Conservation (phyloP, 2,113 vertebrate genomes). For the Connochaetes taurinus region DNA sequence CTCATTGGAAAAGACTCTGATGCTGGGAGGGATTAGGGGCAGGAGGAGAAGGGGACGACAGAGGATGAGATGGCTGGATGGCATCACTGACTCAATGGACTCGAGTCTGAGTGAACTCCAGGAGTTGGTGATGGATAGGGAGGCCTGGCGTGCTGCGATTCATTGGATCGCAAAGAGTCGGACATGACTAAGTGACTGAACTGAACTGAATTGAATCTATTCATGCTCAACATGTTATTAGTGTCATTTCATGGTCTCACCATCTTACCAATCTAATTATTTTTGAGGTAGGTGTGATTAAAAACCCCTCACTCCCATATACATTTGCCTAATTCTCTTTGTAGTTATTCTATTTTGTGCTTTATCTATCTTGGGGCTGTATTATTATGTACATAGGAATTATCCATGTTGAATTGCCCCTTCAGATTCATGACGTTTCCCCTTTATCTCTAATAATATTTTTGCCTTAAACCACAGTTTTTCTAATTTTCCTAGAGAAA, state of each 20-base stretch:
- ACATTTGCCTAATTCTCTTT: neutral
- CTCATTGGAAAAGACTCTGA: too few relatives aligned
- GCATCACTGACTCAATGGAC: fast-evolving
- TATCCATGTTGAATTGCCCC: neutral
- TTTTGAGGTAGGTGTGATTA: neutral
- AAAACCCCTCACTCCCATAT: neutral
- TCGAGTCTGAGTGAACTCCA: fast-evolving
- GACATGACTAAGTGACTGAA: too few relatives aligned
- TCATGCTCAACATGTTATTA: neutral
- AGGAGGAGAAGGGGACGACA: too few relatives aligned
- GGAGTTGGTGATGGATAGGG: too few relatives aligned
- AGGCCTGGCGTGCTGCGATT: fast-evolving
- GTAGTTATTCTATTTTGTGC: neutral
- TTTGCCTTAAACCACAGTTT: neutral
- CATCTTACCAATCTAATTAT: neutral
- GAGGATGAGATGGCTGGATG: too few relatives aligned
- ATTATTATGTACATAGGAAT: neutral
- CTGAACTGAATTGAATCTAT: neutral
- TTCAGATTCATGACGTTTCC: neutral
- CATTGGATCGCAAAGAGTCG: fast-evolving
- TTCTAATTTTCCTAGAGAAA: neutral
- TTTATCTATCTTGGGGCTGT: neutral
- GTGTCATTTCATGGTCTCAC: neutral
- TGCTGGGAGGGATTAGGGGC: too few relatives aligned
- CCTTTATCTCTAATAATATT: neutral